Evolutionary conservation across 2,797 vertebrate species (phyloP).

Genomic region (Pseudochromis fuscus): DNA sequence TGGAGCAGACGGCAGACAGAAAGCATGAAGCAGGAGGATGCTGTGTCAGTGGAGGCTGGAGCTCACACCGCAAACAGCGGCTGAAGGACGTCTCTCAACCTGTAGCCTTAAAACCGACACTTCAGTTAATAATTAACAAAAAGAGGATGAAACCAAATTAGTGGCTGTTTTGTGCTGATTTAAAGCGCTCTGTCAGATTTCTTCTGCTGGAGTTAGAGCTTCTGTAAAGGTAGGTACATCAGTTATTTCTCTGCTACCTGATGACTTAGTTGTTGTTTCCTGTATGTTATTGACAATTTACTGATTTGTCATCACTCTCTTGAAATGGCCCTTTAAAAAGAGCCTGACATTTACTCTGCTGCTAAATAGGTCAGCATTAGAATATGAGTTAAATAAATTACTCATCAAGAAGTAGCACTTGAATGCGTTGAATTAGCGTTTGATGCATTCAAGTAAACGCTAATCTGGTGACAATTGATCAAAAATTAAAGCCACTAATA

Average conservation of each 20-base stretch:
- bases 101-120: constrained; percentile 14
- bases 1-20: constrained; percentile 44
- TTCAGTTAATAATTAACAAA: neutral
- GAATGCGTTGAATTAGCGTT: no score
- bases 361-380: constrained; percentile 27
- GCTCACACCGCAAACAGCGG: constrained; percentile 31
- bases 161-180: neutral
- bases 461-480: neutral
- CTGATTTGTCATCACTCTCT: neutral
- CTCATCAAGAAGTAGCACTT: neutral
- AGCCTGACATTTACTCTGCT: neutral
- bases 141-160: constrained; percentile 38
- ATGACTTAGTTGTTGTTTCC: neutral
- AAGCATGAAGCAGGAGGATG: constrained; percentile 42
- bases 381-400: neutral
- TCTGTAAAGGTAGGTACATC: constrained; percentile 49
- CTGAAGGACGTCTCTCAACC: constrained; percentile 29
- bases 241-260: neutral
- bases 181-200: constrained; percentile 4
- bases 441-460: no score
- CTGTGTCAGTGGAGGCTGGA: constrained; percentile 47
- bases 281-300: neutral
- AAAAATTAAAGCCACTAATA: neutral
- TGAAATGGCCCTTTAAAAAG: accelerated
- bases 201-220: constrained; percentile 46